Conservation (phyloP, 92 coral and sea anemone genomes). For the Zoanthus sociatus region DNA sequence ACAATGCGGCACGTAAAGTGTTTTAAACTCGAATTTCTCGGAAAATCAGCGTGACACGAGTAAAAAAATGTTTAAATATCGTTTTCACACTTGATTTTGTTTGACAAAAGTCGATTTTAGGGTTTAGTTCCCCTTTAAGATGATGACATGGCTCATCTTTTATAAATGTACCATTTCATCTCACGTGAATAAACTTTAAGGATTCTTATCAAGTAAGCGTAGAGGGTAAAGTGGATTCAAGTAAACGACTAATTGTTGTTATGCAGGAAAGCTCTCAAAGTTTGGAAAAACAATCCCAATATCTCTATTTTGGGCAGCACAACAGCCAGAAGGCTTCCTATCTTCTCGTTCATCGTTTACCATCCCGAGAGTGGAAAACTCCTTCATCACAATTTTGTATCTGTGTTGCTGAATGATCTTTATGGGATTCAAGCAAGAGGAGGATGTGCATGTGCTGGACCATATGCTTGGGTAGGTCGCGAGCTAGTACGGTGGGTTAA, state of each 20-base stretch:
- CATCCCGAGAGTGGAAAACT: conserved; percentile 85
- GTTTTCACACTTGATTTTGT: too few species aligned
- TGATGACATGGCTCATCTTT: too few species aligned
- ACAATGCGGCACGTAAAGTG: too few species aligned
- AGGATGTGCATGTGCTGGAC: conserved; percentile 94
- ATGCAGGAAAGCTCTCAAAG: conserved; percentile 72
- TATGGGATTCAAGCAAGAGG: conserved; percentile 90
- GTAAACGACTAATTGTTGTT: background rate
- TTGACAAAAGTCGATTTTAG: too few species aligned
- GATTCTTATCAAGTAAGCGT: background rate
- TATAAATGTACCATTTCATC: too few species aligned
- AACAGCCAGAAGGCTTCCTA: conserved; percentile 76
- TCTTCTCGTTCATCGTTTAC: conserved; percentile 77
- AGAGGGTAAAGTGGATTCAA: background rate
- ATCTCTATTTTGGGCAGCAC: conserved; percentile 73
- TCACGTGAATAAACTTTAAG: too few species aligned
- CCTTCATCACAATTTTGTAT: conserved; percentile 84
- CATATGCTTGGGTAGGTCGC: conserved; percentile 76
- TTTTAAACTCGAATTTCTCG: too few species aligned
- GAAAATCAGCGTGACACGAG: too few species aligned
- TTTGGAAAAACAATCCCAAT: conserved; percentile 65
- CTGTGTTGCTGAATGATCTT: conserved; percentile 81
- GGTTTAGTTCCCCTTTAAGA: too few species aligned
- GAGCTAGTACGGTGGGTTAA: too few species aligned
- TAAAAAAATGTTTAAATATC: too few species aligned